Evolutionary conservation across 2,888 invertebrate genomes (phyloP), one percentile per base, ranked within the genome.

Genomic region (Gerris lacustris): DNA sequence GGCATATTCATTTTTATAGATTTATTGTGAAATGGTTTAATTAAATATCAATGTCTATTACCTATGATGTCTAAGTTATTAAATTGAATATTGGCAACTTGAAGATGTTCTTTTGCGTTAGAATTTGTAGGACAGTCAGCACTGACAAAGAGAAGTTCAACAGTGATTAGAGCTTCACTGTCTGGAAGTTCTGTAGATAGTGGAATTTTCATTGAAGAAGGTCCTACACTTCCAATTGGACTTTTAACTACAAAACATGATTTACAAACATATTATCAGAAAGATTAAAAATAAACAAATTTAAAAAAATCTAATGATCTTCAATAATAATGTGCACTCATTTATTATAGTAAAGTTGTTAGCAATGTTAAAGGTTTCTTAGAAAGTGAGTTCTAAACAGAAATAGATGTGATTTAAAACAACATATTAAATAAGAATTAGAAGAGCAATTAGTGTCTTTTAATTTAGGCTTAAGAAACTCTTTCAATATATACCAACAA

Each of bases 31-130:
- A 31, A 31, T 31, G 4, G 31, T 2, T 31, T 31, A 31, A 31
- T 31, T 31, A 31, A 31, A 31, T 31, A 31, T 31, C 31, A 31
- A 31, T 31, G 1, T 31, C 31, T 31, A 31, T 83, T 78, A 91
- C 93, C 95, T 74, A 96, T 96, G 70, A 96, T 91, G 80, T 96
- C 96, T 75, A 96, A 83, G 80, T 92, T 96, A 79, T 96, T 96
- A 78, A 96, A 96, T 76, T 94, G 88, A 76, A 96, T 90, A 77
- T 91, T 92, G 0, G 93, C 91, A 67, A 94, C 87, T 76, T 91
- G 87, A 73, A 85, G 76, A 45, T 80, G 79, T 73, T 79, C 79
- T 45, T 74, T 78, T 80, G 84, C 77, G 55, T 84, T 83, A 75
- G 85, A 86, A 74, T 79, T 79, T 45, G 78, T 77, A 44, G 70